These are phyloP conservation scores for Cantharis rufa DNA, from an alignment of 2,888 invertebrate species.

Conservation along the genomic window DNA sequence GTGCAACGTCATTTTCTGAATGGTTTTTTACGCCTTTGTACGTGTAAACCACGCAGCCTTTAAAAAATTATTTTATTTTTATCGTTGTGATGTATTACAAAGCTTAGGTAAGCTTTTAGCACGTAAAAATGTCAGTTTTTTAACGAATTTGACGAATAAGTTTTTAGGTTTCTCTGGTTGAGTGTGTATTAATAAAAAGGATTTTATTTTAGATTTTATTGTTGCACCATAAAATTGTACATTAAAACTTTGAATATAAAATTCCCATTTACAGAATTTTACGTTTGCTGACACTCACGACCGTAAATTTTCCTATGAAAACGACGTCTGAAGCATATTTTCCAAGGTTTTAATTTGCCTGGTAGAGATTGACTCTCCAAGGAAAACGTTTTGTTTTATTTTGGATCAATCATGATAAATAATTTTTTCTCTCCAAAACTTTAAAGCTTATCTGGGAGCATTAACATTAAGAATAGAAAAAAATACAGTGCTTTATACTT, in stretches of 20 bases:
- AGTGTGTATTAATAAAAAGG: neutral
- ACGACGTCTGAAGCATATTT: neutral
- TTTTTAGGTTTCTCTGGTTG: neutral
- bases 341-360: constrained; percentile 2
- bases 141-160: neutral
- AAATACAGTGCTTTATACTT: constrained; percentile 31
- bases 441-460: constrained; percentile 20
- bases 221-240: constrained; percentile 13
- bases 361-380: neutral
- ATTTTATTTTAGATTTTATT: neutral
- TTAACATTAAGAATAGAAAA: constrained; percentile 25
- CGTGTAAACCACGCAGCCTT: constrained; percentile 1
- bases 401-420: neutral
- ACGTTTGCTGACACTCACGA: neutral
- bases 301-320: neutral
- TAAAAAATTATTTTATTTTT: constrained; percentile 1
- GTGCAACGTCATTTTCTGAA: neutral
- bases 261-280: constrained; percentile 17
- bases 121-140: neutral
- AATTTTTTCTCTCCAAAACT: neutral
- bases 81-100: neutral
- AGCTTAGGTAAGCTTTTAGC: neutral
- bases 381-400: neutral
- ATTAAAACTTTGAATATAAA: constrained; percentile 20
- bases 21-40: constrained; percentile 1